phyloP scores from a whole-genome alignment of 2,888 invertebrate species.

The Sepiola atlantica region DNA sequence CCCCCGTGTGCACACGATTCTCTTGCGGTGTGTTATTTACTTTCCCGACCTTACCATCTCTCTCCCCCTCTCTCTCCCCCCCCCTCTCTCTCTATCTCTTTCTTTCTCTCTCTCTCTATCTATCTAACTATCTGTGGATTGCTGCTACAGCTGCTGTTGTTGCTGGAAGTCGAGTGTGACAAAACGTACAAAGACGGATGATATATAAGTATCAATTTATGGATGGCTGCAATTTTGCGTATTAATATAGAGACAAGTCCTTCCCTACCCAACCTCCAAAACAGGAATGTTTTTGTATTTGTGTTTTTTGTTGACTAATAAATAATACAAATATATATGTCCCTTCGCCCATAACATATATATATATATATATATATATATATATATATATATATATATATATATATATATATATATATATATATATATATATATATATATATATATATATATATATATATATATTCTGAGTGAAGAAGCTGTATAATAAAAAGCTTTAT shows the following conservation, averaged over 20 bases:
- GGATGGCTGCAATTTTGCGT: too few relatives aligned
- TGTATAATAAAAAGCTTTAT: neutral
- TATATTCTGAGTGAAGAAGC: neutral
- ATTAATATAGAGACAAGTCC: too few relatives aligned
- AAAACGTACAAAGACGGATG: too few relatives aligned
- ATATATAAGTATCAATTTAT: too few relatives aligned
- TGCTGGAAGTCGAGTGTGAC: too few relatives aligned
- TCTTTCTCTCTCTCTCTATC: slow-evolving; percentile 50
- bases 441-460: neutral
- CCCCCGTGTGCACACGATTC: too few relatives aligned
- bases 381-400: neutral
- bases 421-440: neutral
- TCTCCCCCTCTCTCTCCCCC: slow-evolving; percentile 82
- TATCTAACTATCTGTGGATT: slow-evolving; percentile 33
- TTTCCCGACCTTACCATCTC: too few relatives aligned
- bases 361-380: neutral
- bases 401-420: neutral
- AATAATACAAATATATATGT: too few relatives aligned
- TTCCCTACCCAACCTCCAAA: too few relatives aligned
- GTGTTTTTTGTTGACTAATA: too few relatives aligned
- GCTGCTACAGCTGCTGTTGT: neutral
- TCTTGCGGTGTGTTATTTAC: too few relatives aligned
- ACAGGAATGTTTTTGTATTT: too few relatives aligned
- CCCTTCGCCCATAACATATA: neutral
- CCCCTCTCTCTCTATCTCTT: slow-evolving; percentile 46